These are phyloP conservation scores for Paedocypris micromegethes DNA, from an alignment of 2,797 vertebrate genomes.

Conservation along the genomic window DNA sequence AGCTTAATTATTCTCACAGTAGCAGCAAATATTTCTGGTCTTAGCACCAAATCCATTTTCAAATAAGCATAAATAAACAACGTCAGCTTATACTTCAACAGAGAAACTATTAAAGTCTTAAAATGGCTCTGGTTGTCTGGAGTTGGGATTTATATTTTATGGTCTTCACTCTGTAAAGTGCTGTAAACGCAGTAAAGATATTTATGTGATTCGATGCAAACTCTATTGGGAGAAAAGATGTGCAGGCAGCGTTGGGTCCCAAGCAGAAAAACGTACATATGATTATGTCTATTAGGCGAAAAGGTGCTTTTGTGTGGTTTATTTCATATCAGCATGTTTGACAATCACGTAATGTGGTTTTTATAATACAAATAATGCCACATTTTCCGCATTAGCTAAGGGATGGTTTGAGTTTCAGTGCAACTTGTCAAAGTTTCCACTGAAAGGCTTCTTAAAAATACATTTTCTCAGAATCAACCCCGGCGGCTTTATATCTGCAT, in stretches of 20 bases:
- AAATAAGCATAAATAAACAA: not conserved
- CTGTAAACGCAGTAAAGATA: constrained; percentile 1
- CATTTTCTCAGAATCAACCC: too few relatives aligned
- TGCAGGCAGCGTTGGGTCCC: not conserved
- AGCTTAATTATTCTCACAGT: constrained; percentile 10
- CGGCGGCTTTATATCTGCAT: too few relatives aligned
- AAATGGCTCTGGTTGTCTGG: not conserved
- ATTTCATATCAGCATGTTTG: not conserved
- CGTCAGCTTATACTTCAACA: constrained; percentile 1
- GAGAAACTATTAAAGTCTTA: constrained; percentile 8
- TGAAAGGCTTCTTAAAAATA: too few relatives aligned
- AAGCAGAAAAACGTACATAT: too few relatives aligned
- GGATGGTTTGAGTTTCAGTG: too few relatives aligned
- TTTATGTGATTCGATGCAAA: constrained; percentile 4
- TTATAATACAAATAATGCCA: too few relatives aligned
- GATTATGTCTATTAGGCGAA: too few relatives aligned
- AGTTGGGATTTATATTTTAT: not conserved
- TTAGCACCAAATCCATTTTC: constrained; percentile 22
- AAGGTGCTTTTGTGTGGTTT: not conserved
- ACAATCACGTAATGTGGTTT: not conserved
- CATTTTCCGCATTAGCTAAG: too few relatives aligned
- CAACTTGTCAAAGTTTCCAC: too few relatives aligned
- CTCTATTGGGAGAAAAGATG: not conserved
- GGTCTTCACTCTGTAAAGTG: not conserved
- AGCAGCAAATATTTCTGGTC: constrained; percentile 2